Evolutionary conservation across 2,797 vertebrate species (phyloP), one percentile per base, ranked within the genome.

Genomic region (Helicolenus hilgendorfi): DNA sequence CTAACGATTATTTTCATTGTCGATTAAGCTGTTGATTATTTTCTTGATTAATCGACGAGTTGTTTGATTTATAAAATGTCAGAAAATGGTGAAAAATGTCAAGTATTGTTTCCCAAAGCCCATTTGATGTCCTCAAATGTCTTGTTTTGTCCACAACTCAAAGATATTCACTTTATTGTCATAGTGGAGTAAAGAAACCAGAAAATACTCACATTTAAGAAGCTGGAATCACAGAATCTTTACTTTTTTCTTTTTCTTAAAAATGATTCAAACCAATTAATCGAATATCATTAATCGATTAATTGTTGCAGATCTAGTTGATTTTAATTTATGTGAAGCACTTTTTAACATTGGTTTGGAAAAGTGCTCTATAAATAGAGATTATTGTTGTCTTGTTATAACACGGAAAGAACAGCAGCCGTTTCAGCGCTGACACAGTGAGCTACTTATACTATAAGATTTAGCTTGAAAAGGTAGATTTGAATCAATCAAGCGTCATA

Each of bases 401-500:
- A 67, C 18, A 33, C 4, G 31, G 26, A 67, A 29, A 69, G 9
- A 75, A 60, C 49, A 36, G 33, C 45, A 60, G 22, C 27, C 36
- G 33, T 72, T 76, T 80, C 15, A 60, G 20, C 26, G 49, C 69
- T 81, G 33, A 87, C 59, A 83, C 81, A 22, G 26, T 36, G 58
- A 73, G 73, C 53, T 75, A 22, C 78, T 77, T 83, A 77, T 65
- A 82, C 53, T 56, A 22, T 26, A 81, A 77, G 81, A 65, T 88
- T 89, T 74, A 86, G 63, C 77, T 90, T 79, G 64, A 88, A 93
- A 86, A 91, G 74, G 64, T 89, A 77, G 55, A 77, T 90, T 91
- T 83, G 65, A 92, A 91, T 94, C 95, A 96, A 86, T 93, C 87
- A 84, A 64, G 85, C 41, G 7, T 72, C 79, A 78, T 86, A 80